Evolutionary conservation across 2,113 vertebrate species (phyloP).

Genomic region (Notothenia coriiceps): DNA sequence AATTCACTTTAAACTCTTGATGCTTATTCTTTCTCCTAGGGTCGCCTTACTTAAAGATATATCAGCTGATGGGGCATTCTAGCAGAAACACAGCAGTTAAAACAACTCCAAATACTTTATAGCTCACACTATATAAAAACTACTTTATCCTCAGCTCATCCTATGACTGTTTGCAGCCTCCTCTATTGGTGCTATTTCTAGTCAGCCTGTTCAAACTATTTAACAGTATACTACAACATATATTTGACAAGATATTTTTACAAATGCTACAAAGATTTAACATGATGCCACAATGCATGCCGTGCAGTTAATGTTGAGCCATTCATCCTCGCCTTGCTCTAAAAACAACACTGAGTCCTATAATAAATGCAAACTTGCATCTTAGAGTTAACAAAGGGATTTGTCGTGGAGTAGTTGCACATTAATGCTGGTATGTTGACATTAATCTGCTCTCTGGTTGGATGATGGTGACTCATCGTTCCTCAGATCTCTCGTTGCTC

Average conservation of each 20-base stretch:
- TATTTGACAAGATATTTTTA: conserved; percentile 19
- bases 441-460: not conserved
- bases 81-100: not conserved
- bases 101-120: not conserved
- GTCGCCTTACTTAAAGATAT: conserved; percentile 11
- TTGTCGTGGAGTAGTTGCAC: not conserved
- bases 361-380: conserved; percentile 22
- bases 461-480: not conserved
- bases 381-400: conserved; percentile 1
- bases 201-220: not conserved
- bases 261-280: conserved; percentile 13
- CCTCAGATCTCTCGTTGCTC: conserved; percentile 61
- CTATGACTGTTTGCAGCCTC: not conserved
- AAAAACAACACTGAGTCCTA: not conserved
- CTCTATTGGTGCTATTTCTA: not conserved
- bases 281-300: not conserved
- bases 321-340: not conserved
- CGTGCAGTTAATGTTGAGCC: not conserved
- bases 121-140: not conserved
- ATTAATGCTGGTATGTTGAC: not conserved
- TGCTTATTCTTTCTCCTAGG: not conserved
- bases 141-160: not conserved
- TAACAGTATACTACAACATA: not conserved
- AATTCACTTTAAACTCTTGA: not conserved
- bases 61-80: conserved; percentile 11